phyloP scores from a whole-genome alignment of 1,140 invertebrate genomes.

The Tetragonula clypearis region DNA sequence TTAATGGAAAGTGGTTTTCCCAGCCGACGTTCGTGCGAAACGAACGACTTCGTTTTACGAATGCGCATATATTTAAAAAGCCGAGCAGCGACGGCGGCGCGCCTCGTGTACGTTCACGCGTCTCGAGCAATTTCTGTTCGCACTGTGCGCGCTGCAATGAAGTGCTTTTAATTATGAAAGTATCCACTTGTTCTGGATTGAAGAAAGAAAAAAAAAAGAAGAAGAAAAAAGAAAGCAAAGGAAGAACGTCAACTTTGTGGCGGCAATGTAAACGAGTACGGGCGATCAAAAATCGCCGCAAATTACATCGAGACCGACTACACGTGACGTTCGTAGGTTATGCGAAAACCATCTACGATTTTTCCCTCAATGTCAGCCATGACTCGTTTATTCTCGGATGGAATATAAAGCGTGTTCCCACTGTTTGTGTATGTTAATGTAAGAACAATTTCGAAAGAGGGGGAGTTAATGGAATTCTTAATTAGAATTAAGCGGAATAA shows the following conservation, averaged over 20 bases:
- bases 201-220: neutral
- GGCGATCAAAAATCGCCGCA: neutral
- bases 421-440: neutral
- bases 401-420: neutral
- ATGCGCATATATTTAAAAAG: conserved; percentile 3
- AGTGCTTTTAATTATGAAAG: conserved; percentile 36
- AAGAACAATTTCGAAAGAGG: neutral
- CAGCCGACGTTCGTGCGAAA: neutral
- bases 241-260: neutral
- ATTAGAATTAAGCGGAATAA: conserved; percentile 1
- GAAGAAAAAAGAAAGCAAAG: neutral
- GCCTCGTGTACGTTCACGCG: neutral
- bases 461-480: neutral
- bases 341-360: neutral
- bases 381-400: neutral
- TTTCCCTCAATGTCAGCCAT: neutral
- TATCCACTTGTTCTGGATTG: neutral
- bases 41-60: neutral
- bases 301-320: neutral
- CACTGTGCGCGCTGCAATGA: neutral
- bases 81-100: too few relatives aligned
- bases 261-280: neutral
- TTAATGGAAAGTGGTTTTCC: neutral
- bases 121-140: conserved; percentile 9
- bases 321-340: neutral